A percentile compares a stretch with the other conserved stretches of the same genome.
These are phyloP conservation scores for Stenurella melanura DNA, from an alignment of 2,888 invertebrate species.

Conservation along the genomic window DNA sequence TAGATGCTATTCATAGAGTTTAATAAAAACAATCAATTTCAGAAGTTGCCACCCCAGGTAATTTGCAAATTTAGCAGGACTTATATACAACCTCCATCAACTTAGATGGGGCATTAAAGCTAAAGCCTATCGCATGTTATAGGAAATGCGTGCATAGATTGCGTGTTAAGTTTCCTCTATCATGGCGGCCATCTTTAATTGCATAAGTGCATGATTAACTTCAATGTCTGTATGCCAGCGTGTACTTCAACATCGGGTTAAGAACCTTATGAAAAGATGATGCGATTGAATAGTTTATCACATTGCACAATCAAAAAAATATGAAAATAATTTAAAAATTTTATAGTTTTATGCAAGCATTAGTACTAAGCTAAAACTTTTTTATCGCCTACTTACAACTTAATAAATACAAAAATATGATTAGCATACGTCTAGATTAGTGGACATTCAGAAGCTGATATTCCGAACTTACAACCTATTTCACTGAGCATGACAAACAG, in stretches of 20 bases:
- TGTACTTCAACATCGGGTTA: background rate
- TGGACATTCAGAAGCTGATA: too few species aligned
- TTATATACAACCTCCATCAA: slow-evolving; percentile 29
- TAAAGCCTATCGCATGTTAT: slow-evolving; percentile 35
- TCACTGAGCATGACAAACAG: too few species aligned
- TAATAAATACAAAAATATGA: too few species aligned
- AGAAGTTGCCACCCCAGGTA: slow-evolving; percentile 17
- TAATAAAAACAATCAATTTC: slow-evolving; percentile 34
- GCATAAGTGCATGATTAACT: slow-evolving; percentile 54
- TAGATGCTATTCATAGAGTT: slow-evolving; percentile 6
- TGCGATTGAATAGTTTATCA: background rate
- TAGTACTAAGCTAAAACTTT: too few species aligned
- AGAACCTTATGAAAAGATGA: background rate
- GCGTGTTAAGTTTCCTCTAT: slow-evolving; percentile 46
- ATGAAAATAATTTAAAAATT: too few species aligned
- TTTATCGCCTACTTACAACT: too few species aligned
- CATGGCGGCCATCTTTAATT: slow-evolving; percentile 50
- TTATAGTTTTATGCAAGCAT: too few species aligned
- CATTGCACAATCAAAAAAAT: too few species aligned
- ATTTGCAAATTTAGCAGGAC: slow-evolving; percentile 32
- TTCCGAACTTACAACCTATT: too few species aligned
- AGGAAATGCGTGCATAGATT: slow-evolving; percentile 41
- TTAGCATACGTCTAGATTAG: too few species aligned
- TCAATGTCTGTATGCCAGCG: slow-evolving; percentile 11
- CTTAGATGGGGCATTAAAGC: background rate